Base-by-base conservation (phyloP, 2,113 vertebrate species). In the Triplophysa siluroides region DNA sequence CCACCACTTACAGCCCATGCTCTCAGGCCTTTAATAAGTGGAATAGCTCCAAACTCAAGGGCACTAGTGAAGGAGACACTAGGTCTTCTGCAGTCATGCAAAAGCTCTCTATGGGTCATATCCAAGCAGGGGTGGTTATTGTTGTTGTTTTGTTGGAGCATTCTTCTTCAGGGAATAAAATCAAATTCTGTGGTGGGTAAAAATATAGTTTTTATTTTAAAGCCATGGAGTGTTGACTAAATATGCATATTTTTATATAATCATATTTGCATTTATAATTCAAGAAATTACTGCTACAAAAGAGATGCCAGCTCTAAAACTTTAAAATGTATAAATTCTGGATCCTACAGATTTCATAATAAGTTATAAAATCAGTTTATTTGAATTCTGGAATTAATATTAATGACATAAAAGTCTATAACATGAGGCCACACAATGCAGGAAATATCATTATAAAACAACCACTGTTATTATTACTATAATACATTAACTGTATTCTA, bases 91-190 rank as follows among this genome's bases (percentile, higher is more conserved):
- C 88, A 90, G 74, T 89, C 89, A 75, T 91, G 90, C 13, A 92
- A 83, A 56, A 88, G 81, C 74, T 91, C 88, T 71, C 81, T 78
- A 29, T 85, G 86, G 1, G 86, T 80, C 85, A 88, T 68, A 13
- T 87, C 89, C 75, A 93, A 87, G 82, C 92, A 94, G 16, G 89
- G 90, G 86, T 92, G 91, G 89, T 94, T 94, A 83, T 94, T 94
- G 87, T 94, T 94, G 87, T 94, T 94, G 62, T 94, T 94, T 84
- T 92, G 92, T 87, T 94, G 93, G 23, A 94, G 89, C 91, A 94
- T 93, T 75, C 43, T 81, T 86, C 88, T 90, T 86, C 87, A 86
- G 14, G 26, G 19, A 16, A 52, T 8, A 72, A 2, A 2, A 77
- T 76, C 65, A 78, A 47, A 38, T 56, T n/a, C 84, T 85, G 74